Base-by-base conservation (phyloP, 2,113 vertebrate genomes). In the Donacobius atricapilla region DNA sequence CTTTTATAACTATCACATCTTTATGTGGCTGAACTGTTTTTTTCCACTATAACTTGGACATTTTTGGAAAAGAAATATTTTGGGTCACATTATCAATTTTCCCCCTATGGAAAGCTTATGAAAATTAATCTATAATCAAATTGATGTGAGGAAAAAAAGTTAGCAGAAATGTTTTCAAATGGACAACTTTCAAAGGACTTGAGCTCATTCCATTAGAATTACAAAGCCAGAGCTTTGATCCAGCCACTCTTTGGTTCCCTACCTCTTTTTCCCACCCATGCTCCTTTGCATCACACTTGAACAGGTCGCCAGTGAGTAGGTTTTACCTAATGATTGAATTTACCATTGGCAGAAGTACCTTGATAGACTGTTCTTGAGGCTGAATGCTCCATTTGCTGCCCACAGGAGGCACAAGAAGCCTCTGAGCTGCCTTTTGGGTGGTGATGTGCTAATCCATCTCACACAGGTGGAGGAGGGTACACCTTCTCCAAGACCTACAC, bases 101-200 rank as follows among this genome's bases (percentile, higher is more conserved):
- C 80, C 87, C 87, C 86, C 95, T 78, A 89, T 76, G 95, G 95
- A 97, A 97, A 97, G 70, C 93, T 93, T 97, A 96, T 97, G 95
- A 97, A 97, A 96, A 96, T 85, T 95, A 97, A 97, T 97, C 95
- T 96, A 89, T 96, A 96, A 94, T 86, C 83, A 96, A 96, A 95
- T 89, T 94, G 94, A 97, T 94, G 95, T 87, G 72, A 96, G 95
- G 93, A 87, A 95, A 97, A 82, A 96, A 95, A 66, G 44, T 90
- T 96, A 95, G 30, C 50, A 94, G 89, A 93, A 90, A 73, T 77
- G 83, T 93, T 97, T 96, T 97, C 80, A 96, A 95, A 93, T 96
- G 96, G 92, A 90, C 70, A 93, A 85, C 27, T 77, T 97, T 95
- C 95, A 97, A 96, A 97, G 93, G 79, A 64, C 77, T 72, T 92